Evolutionary conservation across 2,888 invertebrate species (phyloP).

Genomic region (Drosophila mimetica): DNA sequence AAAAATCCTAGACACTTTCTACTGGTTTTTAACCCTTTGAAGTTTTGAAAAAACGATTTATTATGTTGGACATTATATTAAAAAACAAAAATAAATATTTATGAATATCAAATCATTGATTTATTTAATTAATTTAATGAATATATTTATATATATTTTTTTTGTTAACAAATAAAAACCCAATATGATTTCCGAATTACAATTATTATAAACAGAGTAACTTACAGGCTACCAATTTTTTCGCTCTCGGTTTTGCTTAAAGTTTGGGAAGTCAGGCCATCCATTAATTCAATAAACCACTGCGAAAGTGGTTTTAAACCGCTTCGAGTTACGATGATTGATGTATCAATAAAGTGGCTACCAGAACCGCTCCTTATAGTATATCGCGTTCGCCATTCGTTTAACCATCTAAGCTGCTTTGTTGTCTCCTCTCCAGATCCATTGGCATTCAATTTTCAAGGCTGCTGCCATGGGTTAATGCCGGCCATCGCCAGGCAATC

Average conservation of each 20-base stretch:
- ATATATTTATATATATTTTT: not conserved
- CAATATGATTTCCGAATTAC: too few relatives aligned
- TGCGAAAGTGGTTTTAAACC: conserved; percentile 12
- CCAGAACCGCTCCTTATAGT: conserved; percentile 1
- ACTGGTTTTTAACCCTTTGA: not conserved
- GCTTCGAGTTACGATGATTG: conserved; percentile 28
- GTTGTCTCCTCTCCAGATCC: conserved; percentile 5
- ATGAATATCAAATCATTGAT: too few relatives aligned
- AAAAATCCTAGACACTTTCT: not conserved
- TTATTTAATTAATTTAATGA: too few relatives aligned
- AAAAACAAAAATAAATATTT: too few relatives aligned
- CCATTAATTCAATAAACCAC: conserved; percentile 21
- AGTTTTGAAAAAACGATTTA: not conserved
- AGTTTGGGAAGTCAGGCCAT: not conserved
- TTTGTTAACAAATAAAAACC: too few relatives aligned
- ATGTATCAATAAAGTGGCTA: conserved; percentile 25
- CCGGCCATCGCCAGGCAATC: conserved; percentile 45
- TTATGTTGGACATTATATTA: too few relatives aligned
- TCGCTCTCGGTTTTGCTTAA: not conserved
- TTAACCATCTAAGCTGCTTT: conserved; percentile 28
- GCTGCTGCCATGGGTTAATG: conserved; percentile 47
- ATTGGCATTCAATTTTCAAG: conserved; percentile 38
- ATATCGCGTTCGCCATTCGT: conserved; percentile 13
- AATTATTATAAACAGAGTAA: not conserved
- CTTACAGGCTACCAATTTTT: not conserved